Conservation (phyloP, 1,140 invertebrate species). For the Mizuhopecten yessoensis region DNA sequence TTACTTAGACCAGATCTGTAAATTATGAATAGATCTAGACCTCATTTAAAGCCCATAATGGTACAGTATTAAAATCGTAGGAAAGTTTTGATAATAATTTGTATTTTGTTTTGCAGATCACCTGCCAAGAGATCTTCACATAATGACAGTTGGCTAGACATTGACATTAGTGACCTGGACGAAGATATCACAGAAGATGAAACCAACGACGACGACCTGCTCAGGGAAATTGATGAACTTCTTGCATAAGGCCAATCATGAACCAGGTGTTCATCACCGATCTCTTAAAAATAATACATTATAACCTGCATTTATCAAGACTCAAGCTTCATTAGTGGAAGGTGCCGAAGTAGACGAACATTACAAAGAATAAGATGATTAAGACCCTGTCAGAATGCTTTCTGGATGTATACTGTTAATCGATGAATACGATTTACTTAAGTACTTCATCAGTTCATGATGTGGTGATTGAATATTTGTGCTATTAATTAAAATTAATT, state of each 20-base stretch:
- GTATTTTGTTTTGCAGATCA: not conserved
- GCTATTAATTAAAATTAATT: not conserved
- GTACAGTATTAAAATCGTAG: too few relatives aligned
- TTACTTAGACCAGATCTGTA: too few relatives aligned
- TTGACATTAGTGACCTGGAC: not conserved
- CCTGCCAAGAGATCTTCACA: not conserved
- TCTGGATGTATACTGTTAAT: too few relatives aligned
- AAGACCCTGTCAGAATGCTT: not conserved
- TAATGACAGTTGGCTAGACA: slow-evolving; percentile 22
- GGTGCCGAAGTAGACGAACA: too few relatives aligned
- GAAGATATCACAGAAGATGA: not conserved
- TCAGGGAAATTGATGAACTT: slow-evolving; percentile 19
- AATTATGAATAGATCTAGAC: too few relatives aligned
- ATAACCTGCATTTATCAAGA: not conserved
- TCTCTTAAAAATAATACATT: not conserved
- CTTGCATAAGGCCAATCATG: not conserved
- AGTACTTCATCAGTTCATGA: not conserved
- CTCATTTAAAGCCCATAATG: too few relatives aligned
- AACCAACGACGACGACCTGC: not conserved
- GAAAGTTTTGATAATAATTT: not conserved
- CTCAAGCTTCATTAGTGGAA: not conserved
- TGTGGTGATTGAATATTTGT: not conserved
- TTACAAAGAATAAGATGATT: not conserved
- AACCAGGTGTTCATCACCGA: not conserved
- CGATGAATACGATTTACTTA: too few relatives aligned